phyloP scores from a whole-genome alignment of 2,113 vertebrate genomes.

The Pholis gunnellus region DNA sequence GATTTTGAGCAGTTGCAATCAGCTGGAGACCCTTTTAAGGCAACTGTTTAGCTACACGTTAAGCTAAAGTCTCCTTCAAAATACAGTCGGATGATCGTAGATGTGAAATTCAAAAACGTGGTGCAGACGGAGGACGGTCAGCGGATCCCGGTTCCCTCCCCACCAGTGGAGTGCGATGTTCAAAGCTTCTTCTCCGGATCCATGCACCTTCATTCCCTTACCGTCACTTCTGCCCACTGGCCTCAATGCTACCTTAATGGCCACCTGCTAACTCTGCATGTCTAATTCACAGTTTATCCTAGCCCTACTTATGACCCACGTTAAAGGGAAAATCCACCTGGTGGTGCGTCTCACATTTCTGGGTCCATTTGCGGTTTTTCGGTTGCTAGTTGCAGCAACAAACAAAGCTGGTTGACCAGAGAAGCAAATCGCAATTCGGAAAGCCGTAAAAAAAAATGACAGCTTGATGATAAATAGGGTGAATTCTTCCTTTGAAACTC shows the following conservation, averaged over 20 bases:
- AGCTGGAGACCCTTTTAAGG: slow-evolving; percentile 44
- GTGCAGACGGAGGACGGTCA: slow-evolving; percentile 32
- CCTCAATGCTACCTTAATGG: slow-evolving; percentile 70
- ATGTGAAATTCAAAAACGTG: neutral
- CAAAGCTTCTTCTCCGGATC: slow-evolving; percentile 29
- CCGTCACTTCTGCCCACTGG: slow-evolving; percentile 30
- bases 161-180: slow-evolving; percentile 12
- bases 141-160: slow-evolving; percentile 12
- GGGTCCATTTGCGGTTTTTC: slow-evolving; percentile 16
- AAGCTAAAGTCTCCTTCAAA: slow-evolving; percentile 35
- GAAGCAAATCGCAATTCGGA: neutral
- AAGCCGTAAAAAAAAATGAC: neutral
- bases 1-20: slow-evolving; percentile 19
- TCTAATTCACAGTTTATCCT: slow-evolving; percentile 80
- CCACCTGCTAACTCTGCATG: slow-evolving; percentile 62
- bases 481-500: slow-evolving; percentile 58
- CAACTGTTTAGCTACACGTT: slow-evolving; percentile 18
- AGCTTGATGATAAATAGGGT: slow-evolving; percentile 16
- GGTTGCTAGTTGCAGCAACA: neutral
- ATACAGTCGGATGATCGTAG: neutral
- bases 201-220: slow-evolving; percentile 30
- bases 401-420: neutral
- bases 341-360: slow-evolving; percentile 49
- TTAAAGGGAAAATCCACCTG: slow-evolving; percentile 58
- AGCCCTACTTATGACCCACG: slow-evolving; percentile 54